phyloP scores from a whole-genome alignment of 2,113 vertebrate species.

The Cnemophilus loriae region DNA sequence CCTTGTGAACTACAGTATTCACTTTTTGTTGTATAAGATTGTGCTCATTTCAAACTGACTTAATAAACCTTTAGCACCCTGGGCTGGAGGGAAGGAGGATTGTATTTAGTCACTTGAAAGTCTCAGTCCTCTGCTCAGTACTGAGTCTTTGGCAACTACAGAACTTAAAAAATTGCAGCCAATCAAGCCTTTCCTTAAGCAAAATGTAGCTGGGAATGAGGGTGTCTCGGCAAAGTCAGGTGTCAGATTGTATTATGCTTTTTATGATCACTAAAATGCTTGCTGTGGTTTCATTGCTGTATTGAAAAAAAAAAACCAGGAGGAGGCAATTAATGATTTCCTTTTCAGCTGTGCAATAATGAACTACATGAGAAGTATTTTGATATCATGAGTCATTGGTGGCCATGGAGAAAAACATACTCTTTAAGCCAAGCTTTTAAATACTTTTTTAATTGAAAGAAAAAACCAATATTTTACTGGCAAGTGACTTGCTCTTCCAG shows the following conservation, averaged over 20 bases:
- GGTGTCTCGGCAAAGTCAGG: background rate
- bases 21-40: background rate
- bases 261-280: background rate
- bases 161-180: background rate
- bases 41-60: background rate
- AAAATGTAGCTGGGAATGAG: background rate
- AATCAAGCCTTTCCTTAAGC: background rate
- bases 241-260: background rate
- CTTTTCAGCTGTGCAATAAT: background rate
- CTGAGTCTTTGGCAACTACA: background rate
- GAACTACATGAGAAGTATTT: background rate
- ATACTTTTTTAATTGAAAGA: background rate
- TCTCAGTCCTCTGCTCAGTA: background rate
- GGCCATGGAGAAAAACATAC: background rate
- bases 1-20: background rate
- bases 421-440: background rate
- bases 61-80: background rate
- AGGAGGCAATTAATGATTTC: background rate
- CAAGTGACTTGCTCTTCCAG: background rate
- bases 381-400: background rate
- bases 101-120: background rate
- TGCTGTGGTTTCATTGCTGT: background rate
- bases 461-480: background rate
- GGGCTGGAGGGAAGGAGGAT: background rate
- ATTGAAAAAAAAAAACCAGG: background rate